Base-by-base conservation (phyloP, 35 echinoderm and acorn worm species). In the Lytechinus variegatus region DNA sequence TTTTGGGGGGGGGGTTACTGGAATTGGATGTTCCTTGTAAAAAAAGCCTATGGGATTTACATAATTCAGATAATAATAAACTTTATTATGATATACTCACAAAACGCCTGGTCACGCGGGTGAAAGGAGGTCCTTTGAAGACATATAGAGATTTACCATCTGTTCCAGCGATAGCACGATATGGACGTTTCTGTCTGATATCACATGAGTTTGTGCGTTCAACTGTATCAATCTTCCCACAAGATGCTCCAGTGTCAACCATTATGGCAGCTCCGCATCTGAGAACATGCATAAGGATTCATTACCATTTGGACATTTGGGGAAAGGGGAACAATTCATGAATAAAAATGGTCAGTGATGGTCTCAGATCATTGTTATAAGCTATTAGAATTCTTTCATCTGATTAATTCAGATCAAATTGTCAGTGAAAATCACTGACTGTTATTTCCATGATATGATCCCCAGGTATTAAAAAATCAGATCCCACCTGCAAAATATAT, bases 101-200 rank as follows among this genome's bases (percentile, higher is more conserved):
- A 86, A 94, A 21, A n/a, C 55, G 3, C 9, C 53, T 4, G 5
- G 14, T 54, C 58, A 87, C 92, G 52, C 19, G 95, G 90, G 97
- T 99, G 96, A 99, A 99, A 9, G 98, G 98, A 87, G 97, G 97
- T 28, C 98, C 98, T 92, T 97, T 94, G 88, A 72, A 97, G 79
- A 97, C 86, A 1, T 8, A 19, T 10, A 87, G 54, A 4, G 10
- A 8, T n/a, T 27, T 54, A 87, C 96, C 97, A 27, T 99, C 98
- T 8, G 97, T 58, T 0, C 60, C 98, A 54, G 95, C 95, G 9
- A 96, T 91, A 27, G 95, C 33, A 24, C 98, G 95, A 66, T 27
- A 99, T 6, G 98, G 98, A 11, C 98, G 93, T 10, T 55, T 95
- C 54, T 95, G 94, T 96, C 94, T 97, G 91, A 95, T 97, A 57